Evolutionary conservation across 2,113 vertebrate species (phyloP).

Genomic region (Madoqua kirkii): DNA sequence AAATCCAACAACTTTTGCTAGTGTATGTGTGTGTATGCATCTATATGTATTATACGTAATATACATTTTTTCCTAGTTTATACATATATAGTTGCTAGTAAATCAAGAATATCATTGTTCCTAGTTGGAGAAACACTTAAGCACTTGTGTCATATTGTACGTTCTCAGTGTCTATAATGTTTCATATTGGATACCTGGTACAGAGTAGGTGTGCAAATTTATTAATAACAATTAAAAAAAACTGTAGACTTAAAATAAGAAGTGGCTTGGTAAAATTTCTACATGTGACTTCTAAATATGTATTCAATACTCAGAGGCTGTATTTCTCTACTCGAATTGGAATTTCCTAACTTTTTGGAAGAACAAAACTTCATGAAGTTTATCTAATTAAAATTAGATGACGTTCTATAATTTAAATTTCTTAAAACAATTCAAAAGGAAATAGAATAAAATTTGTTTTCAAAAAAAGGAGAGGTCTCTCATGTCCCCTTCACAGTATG

Average conservation of each 20-base stretch:
- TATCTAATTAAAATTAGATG: background rate
- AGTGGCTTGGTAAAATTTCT: background rate
- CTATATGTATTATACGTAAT: background rate
- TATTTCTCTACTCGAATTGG: background rate
- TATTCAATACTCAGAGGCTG: background rate
- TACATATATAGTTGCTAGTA: background rate
- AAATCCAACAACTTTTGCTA: background rate
- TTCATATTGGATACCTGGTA: background rate
- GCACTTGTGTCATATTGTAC: background rate
- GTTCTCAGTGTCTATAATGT: background rate
- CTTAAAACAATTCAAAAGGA: background rate
- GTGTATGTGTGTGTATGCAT: background rate
- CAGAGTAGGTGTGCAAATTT: background rate
- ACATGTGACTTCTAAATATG: background rate
- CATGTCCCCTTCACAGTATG: background rate
- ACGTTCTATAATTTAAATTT: background rate
- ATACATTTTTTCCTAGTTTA: background rate
- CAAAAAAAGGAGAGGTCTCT: background rate
- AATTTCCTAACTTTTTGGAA: background rate
- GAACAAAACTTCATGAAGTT: background rate
- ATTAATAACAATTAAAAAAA: background rate
- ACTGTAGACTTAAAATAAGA: background rate
- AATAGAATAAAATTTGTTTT: background rate
- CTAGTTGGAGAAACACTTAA: background rate
- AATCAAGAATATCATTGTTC: constrained; percentile 5